Evolutionary conservation across 1,140 invertebrate species (phyloP).

Genomic region (Drosophila prosaltans): DNA sequence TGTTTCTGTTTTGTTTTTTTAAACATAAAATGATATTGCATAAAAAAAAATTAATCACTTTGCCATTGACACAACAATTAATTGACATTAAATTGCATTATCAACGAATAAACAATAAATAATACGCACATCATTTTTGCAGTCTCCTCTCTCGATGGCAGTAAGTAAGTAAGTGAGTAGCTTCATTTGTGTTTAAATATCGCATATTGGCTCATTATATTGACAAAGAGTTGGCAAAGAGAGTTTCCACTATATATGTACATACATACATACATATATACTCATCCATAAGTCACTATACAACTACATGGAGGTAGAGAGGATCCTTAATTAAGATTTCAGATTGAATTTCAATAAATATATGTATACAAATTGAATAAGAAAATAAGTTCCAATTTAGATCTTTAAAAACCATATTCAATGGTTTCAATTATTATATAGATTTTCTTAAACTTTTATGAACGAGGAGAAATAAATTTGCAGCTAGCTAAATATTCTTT

Average conservation of each 20-base stretch:
- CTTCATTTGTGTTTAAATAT: constrained; percentile 2
- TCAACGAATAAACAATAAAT: constrained; percentile 67
- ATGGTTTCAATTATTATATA: too few relatives aligned
- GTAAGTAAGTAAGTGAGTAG: constrained; percentile 24
- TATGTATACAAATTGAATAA: too few relatives aligned
- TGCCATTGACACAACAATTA: constrained; percentile 62
- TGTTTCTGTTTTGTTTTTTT: constrained; percentile 17
- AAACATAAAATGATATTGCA: too few relatives aligned
- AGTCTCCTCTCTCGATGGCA: neutral
- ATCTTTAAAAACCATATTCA: too few relatives aligned
- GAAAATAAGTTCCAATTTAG: too few relatives aligned
- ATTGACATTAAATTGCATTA: constrained; percentile 82
- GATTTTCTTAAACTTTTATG: too few relatives aligned
- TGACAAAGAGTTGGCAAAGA: constrained; percentile 54
- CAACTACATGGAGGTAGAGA: neutral
- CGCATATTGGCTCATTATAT: constrained; percentile 68
- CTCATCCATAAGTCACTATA: neutral
- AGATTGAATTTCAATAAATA: too few relatives aligned
- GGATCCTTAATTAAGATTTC: neutral
- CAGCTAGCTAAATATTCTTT: too few relatives aligned
- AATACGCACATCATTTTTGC: constrained; percentile 5
- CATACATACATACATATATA: neutral
- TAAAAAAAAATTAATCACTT: constrained; percentile 74
- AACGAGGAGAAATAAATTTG: too few relatives aligned
- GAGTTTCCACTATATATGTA: constrained; percentile 31